These are phyloP conservation scores for Sphaeramia orbicularis DNA, from an alignment of 2,797 vertebrate species.

Conservation along the genomic window DNA sequence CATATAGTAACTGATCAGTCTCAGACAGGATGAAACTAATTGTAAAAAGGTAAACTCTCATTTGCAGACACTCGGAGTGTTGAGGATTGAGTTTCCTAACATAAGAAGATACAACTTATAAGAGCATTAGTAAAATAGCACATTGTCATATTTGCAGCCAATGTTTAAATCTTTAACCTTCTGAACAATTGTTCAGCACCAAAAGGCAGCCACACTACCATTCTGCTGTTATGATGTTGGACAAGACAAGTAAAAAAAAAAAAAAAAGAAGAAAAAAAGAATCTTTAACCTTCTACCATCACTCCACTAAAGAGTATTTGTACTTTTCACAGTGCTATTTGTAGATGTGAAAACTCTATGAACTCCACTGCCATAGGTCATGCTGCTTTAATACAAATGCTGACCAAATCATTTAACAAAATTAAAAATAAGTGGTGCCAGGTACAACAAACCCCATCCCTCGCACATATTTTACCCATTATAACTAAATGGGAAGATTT, in stretches of 20 bases:
- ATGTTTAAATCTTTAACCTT: constrained; percentile 12
- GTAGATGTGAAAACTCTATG: neutral
- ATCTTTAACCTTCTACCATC: constrained; percentile 5
- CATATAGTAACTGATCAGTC: neutral
- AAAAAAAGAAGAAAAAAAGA: too few species aligned
- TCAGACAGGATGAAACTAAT: too few species aligned
- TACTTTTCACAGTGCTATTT: neutral
- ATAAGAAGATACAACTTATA: neutral
- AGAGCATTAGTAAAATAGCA: neutral
- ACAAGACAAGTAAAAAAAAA: too few species aligned
- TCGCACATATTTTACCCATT: too few species aligned
- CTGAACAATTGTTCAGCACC: too few species aligned
- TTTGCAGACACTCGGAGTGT: neutral
- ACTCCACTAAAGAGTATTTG: constrained; percentile 7
- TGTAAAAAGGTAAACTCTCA: too few species aligned
- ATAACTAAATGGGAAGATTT: too few species aligned
- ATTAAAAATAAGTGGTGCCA: too few species aligned
- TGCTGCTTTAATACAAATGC: neutral
- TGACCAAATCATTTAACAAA: too few species aligned
- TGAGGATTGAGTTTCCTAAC: neutral
- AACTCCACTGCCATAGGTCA: neutral
- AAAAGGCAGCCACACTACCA: too few species aligned
- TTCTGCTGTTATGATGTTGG: too few species aligned
- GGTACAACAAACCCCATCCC: too few species aligned
- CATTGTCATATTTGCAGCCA: neutral